phyloP scores from a whole-genome alignment of 2,888 invertebrate genomes.

The Drosophila ustulata region DNA sequence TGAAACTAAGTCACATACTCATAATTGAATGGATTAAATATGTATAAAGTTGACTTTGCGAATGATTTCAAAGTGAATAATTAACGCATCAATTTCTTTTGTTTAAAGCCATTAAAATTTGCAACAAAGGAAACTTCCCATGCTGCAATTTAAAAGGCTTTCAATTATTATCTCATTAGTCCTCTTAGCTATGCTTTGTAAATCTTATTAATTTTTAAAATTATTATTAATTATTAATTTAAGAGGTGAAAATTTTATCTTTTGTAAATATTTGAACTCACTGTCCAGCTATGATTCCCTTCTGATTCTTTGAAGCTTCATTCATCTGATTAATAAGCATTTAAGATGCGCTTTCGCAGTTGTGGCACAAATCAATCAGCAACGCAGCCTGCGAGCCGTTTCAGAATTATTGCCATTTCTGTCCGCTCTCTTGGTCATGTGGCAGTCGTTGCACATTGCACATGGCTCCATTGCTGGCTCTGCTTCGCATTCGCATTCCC shows the following conservation, averaged over 20 bases:
- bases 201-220: neutral
- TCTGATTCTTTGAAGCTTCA: neutral
- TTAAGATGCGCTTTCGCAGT: neutral
- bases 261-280: neutral
- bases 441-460: neutral
- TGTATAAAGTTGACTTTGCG: too few species aligned
- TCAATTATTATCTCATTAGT: neutral
- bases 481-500: neutral
- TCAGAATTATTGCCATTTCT: slow-evolving; percentile 28
- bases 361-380: slow-evolving; percentile 19
- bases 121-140: neutral
- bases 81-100: too few species aligned
- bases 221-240: too few species aligned
- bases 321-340: slow-evolving; percentile 10
- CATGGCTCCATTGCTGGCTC: neutral
- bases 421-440: slow-evolving; percentile 6
- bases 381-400: neutral
- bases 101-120: neutral
- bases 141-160: neutral
- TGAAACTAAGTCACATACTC: too few species aligned
- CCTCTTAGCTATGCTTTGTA: too few species aligned
- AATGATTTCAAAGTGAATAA: too few species aligned
- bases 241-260: too few species aligned
- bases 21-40: too few species aligned
- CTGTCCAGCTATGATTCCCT: neutral